A percentile compares a stretch with the other conserved stretches of the same genome.
phyloP scores from a whole-genome alignment of 2,888 invertebrate species.

The Bombylius major region DNA sequence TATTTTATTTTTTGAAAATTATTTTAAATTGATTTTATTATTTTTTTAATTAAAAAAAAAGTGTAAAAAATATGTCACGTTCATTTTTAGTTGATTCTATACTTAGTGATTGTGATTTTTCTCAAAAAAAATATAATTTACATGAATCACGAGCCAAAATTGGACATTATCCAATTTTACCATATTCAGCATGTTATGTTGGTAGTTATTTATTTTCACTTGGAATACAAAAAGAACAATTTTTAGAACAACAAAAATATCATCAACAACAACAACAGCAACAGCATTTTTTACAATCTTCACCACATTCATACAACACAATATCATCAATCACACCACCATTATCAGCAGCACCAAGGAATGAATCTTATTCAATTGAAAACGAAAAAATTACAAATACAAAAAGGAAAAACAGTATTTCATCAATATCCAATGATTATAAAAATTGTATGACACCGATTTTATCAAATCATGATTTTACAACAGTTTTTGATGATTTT shows the following conservation, averaged over 20 bases:
- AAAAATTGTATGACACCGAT: slow-evolving; percentile 34
- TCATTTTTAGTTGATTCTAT: slow-evolving; percentile 72
- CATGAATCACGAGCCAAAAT: slow-evolving; percentile 18
- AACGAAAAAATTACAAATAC: too few relatives aligned
- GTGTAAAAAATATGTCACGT: slow-evolving; percentile 48
- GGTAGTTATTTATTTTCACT: slow-evolving; percentile 51
- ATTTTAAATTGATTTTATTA: too few relatives aligned
- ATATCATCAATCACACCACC: not conserved
- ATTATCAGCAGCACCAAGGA: not conserved
- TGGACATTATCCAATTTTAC: slow-evolving; percentile 41
- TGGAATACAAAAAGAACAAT: slow-evolving; percentile 46
- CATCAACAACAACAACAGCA: slow-evolving; percentile 18
- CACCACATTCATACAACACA: slow-evolving; percentile 17
- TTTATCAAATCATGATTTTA: slow-evolving; percentile 20
- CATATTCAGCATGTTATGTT: slow-evolving; percentile 52
- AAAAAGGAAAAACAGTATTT: not conserved
- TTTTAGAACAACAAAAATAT: slow-evolving; percentile 20
- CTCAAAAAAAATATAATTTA: slow-evolving; percentile 23
- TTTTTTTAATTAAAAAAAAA: too few relatives aligned
- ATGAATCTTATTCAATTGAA: not conserved
- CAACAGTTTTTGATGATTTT: slow-evolving; percentile 23
- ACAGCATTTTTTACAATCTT: slow-evolving; percentile 8
- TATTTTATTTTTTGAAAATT: too few relatives aligned
- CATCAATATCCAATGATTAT: slow-evolving; percentile 13
- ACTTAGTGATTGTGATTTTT: slow-evolving; percentile 49